Evolutionary conservation across 2,113 vertebrate species (phyloP), one percentile per base, ranked within the genome.

Genomic region (Callorhinus ursinus): DNA sequence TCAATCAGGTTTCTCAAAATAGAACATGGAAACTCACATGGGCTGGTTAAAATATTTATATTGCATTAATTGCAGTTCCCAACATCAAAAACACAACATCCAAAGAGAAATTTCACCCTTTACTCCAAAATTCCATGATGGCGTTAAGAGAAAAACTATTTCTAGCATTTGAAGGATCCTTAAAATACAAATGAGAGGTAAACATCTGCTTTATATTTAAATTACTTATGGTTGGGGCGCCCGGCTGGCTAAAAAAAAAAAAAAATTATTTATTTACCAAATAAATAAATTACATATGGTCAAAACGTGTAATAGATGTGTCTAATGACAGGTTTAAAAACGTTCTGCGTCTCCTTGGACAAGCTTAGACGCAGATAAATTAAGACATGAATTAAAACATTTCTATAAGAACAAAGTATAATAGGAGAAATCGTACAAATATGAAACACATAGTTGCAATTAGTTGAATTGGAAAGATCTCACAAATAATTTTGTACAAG

Each of bases 1-100:
- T 89, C 92, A 33, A 9, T 96, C 67, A 74, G 12, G 4, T 85
- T 24, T 87, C 51, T 85, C 61, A 61, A 96, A 92, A 89, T 84
- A 90, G 94, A 85, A 67, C 10, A 5, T 0, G 36, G 33, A 81
- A 95, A 22, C 1, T 13, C 69, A 0, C 69, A 4, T 5, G 90
- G 57, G 77, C 22, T 1, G 7, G 90, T 63, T 72, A 26, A 93
- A 95, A 93, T 72, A 14, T 61, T 97, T 94, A 2, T 67, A 8
- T 79, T 90, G 18, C 5, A 71, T 8, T 9, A 39, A 61, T 67
- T 90, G 92, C 67, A 2, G 7, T 42, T 15, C 36, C 61, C 8
- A 24, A 36, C 0, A 21, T 5, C 46, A 1, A 49, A 57, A 12
- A 18, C 93, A 36, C 13, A 9, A 12, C 71, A 0, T 33, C 24